Base-by-base conservation (phyloP, 2,797 vertebrate species). In the Pseudotriccus pelzelni region DNA sequence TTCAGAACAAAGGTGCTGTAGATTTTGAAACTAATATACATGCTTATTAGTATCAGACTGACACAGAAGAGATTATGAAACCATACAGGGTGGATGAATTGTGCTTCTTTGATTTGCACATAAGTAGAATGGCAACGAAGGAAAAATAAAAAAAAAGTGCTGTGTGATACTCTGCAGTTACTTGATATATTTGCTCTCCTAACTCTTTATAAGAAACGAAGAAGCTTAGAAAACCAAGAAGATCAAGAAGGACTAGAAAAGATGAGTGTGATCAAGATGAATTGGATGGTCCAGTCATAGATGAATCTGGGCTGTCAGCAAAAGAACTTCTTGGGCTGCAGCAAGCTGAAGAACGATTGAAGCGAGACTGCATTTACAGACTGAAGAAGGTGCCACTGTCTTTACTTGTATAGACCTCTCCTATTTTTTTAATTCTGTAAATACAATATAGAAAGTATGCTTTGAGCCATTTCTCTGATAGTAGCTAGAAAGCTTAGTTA, bases 321-420 rank as follows among this genome's bases (percentile, higher is more conserved):
- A 98, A 98, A 97, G 98, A 99, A 76, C 96, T 98, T 9, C 95
- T 97, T 44, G 98, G 97, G n/a, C 94, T 98, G 50, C 97, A 91
- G 41, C 98, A 99, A 80, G 98, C 98, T 44, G 99, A 99, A 94
- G 98, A 97, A 53, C 97, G 98, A 43, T 95, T 99, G 49, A 98
- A 97, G 87, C 95, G 87, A 94, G 99, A 99, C 46, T 98, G 96
- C 87, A 98, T 99, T 95, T 98, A 97, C 83, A 97, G 97, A 67
- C 95, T 99, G 27, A 98, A 98, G 87, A 99, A 98, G 98, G 99
- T 99, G 98, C 92, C 22, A 1, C 30, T 86, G 12, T 78, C 70
- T 92, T 93, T 82, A 52, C 30, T 58, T 67, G 3, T 55, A 25
- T 64, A 87, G 20, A 76, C 15, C 13, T 44, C 11, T 94, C 12